Base-by-base conservation (phyloP, 2,888 invertebrate genomes). In the Phyllotreta cruciferae region DNA sequence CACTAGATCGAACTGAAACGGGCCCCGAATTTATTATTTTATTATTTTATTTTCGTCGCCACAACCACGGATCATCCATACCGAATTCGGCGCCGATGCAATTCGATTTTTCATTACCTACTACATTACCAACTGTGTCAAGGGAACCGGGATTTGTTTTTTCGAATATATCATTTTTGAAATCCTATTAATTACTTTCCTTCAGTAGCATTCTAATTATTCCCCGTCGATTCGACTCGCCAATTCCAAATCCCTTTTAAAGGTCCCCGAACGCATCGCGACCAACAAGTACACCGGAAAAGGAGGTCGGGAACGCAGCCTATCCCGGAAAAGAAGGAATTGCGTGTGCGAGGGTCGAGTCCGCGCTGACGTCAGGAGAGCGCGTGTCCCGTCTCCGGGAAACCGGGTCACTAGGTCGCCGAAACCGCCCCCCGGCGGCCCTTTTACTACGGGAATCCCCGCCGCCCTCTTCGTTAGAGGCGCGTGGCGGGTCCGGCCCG, bases 1-100 rank as follows among this genome's bases (percentile, higher is more conserved):
- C 87, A 87, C 85, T 86, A 50, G 64, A 68, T 37, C 39, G 38
- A 49, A 42, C 56, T 60, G 50, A 35, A 53, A 64, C 24, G 24
- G 24, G 24, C 24, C 24, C 24, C 24, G 24, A 24, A 24, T 24
- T 24, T 24, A 24, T 24, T 24, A 24, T 24, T 24, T 24, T 24
- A 24, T 24, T 24, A 24, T 24, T 24, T 24, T 24, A 24, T 24
- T 24, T 24, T 24, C 24, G 24, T 24, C 24, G 24, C 24, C 24
- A 24, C 24, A 24, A 24, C 24, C 24, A 24, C 24, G 24, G 24
- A 24, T 24, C 24, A 24, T 24, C 24, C 24, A 24, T 24, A 24
- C 24, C 24, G 24, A 24, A 24, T 24, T 24, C 24, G 4, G 4
- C 24, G 24, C 24, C 24, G 4, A 24, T 24, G 24, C 24, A 24